Conservation (phyloP, 2,797 vertebrate genomes). For the Rhadinocentrus ornatus region DNA sequence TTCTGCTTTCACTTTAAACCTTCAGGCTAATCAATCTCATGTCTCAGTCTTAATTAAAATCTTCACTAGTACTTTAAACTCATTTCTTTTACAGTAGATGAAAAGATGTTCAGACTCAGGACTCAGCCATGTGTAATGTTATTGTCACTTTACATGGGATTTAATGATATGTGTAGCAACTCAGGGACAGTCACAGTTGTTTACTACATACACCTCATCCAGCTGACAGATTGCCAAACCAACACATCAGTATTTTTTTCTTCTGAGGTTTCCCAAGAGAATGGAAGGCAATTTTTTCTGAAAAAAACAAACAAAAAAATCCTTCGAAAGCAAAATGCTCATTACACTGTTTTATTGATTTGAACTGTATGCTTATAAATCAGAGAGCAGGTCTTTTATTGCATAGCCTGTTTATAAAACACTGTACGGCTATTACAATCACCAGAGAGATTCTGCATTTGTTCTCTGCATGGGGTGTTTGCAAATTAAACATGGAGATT, state of each 20-base stretch:
- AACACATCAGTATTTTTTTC: conserved; percentile 28
- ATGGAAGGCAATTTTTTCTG: conserved; percentile 42
- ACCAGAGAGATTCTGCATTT: background rate
- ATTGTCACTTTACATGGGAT: conserved; percentile 2
- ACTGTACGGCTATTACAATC: background rate
- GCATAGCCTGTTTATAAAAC: conserved; percentile 12
- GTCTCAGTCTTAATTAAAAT: background rate
- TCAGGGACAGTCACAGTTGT: conserved; percentile 31
- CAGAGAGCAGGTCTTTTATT: too few relatives aligned
- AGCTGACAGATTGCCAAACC: conserved; percentile 31
- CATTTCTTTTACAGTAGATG: background rate
- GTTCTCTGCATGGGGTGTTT: background rate
- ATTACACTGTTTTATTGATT: conserved; percentile 40
- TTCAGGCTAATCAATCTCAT: background rate
- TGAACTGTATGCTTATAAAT: conserved; percentile 23
- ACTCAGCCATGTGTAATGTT: background rate
- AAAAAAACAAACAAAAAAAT: conserved; percentile 20
- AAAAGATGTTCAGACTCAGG: conserved; percentile 1
- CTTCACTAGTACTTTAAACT: conserved; percentile 1
- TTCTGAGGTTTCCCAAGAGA: conserved; percentile 23
- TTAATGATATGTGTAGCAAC: conserved; percentile 8
- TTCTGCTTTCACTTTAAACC: conserved; percentile 9
- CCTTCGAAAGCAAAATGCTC: conserved; percentile 26
- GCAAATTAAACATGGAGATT: background rate
- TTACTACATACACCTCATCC: conserved; percentile 54